Conservation (phyloP, 2,888 invertebrate species). For the Dioctria linearis region DNA sequence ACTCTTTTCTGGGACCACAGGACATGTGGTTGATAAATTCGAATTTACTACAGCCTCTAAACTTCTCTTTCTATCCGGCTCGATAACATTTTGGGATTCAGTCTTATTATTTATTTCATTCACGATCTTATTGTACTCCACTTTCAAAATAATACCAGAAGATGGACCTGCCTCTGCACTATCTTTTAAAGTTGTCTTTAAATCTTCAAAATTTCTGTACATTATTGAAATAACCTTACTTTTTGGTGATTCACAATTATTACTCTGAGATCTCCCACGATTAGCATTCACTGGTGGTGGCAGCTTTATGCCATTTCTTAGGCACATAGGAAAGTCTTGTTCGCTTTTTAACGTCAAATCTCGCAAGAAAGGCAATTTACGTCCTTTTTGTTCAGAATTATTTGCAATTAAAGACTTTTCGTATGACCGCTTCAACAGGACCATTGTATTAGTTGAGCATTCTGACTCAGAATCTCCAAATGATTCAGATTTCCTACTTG, state of each 20-base stretch:
- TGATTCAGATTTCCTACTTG: slow-evolving; percentile 24
- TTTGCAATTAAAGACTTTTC: not conserved
- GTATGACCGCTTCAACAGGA: slow-evolving; percentile 23
- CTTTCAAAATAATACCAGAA: not conserved
- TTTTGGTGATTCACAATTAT: not conserved
- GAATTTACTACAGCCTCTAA: not conserved
- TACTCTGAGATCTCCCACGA: not conserved
- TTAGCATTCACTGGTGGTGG: not conserved
- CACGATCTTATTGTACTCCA: not conserved
- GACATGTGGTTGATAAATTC: slow-evolving; percentile 4
- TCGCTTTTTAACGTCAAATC: slow-evolving; percentile 17
- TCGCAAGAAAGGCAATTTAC: slow-evolving; percentile 1
- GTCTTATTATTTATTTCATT: not conserved
- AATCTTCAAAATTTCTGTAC: slow-evolving; percentile 19
- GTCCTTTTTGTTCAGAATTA: not conserved
- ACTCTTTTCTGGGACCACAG: not conserved
- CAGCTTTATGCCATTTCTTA: slow-evolving; percentile 33
- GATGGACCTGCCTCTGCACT: not conserved
- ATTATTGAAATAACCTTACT: not conserved
- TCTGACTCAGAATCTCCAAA: slow-evolving; percentile 16
- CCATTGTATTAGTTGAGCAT: slow-evolving; percentile 4
- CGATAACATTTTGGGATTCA: not conserved
- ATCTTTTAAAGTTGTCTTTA: slow-evolving; percentile 8
- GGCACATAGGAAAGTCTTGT: slow-evolving; percentile 3
- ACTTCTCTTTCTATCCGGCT: not conserved